Evolutionary conservation across 1,140 invertebrate species (phyloP), one percentile per base, ranked within the genome.

Genomic region (Dendroctonus valens): DNA sequence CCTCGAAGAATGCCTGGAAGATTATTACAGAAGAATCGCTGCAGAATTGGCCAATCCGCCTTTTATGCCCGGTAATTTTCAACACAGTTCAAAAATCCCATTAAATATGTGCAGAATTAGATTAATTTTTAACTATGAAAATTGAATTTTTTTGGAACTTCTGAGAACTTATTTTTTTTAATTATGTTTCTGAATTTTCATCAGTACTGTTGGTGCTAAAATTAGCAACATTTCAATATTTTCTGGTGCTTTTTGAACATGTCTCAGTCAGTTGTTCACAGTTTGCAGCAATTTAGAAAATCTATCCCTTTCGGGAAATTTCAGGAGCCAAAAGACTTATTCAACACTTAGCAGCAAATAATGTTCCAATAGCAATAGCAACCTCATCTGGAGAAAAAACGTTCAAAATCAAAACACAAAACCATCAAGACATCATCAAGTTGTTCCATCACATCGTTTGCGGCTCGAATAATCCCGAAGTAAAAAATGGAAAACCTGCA

Each of bases 401-500:
- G 70, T 93, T 89, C 67, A 82, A 89, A 6, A 78, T 92, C 0
- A 98, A 98, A 81, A 89, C 89, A 0, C 82, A 82, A 7, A 81
- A 86, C n/a, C 87, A 94, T 73, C 82, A 83, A 48, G 85, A 91
- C 40, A 73, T 96, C 1, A 90, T 94, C 73, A 75, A 79, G 26
- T 73, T 89, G n/a, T 97, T 96, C 75, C 79, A 89, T 72, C 95
- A 96, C 75, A 85, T 87, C 73, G 93, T 97, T 0, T 85, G 90
- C 67, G 93, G 91, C 0, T 90, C 90, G 53, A 87, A 89, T 8
- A 95, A 98, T 80, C 85, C 87, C 6, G 94, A 96, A 69, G 92
- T 98, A 0, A 89, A 88, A 72, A 82, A 86, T 68, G 94, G 95
- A 26, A 98, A 98, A 83, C 96, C 96, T 6, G 85, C 87, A 67